phyloP scores from a whole-genome alignment of 2,888 invertebrate species.

The Melitaea athalia region DNA sequence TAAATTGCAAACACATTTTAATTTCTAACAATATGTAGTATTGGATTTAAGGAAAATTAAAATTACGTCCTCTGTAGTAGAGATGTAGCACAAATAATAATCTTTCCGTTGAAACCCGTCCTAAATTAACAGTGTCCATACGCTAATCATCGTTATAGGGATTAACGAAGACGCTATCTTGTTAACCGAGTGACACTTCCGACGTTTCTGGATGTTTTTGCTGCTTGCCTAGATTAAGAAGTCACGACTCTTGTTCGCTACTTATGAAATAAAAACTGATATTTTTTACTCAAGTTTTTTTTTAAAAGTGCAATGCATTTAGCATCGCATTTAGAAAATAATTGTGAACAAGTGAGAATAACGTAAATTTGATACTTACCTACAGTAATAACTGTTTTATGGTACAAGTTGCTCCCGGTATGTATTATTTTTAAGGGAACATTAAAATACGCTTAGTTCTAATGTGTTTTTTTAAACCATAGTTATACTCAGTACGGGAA shows the following conservation, averaged over 20 bases:
- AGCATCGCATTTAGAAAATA: no score
- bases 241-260: neutral
- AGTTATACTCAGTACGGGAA: no score
- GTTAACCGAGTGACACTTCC: slow-evolving; percentile 46
- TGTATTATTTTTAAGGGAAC: no score
- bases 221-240: slow-evolving; percentile 40
- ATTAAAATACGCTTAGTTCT: no score
- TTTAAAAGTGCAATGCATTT: no score
- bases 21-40: neutral
- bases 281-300: neutral
- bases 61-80: neutral
- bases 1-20: neutral
- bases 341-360: no score
- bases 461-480: no score
- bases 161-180: slow-evolving; percentile 47
- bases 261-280: neutral
- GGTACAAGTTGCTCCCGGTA: no score
- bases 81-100: neutral
- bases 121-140: slow-evolving; percentile 22
- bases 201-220: slow-evolving; percentile 41
- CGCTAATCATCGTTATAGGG: slow-evolving; percentile 37
- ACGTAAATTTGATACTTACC: no score
- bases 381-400: no score
- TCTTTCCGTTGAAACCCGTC: slow-evolving; percentile 2
- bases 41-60: neutral